Conservation (phyloP, 1,140 invertebrate genomes). For the Andricus grossulariae region DNA sequence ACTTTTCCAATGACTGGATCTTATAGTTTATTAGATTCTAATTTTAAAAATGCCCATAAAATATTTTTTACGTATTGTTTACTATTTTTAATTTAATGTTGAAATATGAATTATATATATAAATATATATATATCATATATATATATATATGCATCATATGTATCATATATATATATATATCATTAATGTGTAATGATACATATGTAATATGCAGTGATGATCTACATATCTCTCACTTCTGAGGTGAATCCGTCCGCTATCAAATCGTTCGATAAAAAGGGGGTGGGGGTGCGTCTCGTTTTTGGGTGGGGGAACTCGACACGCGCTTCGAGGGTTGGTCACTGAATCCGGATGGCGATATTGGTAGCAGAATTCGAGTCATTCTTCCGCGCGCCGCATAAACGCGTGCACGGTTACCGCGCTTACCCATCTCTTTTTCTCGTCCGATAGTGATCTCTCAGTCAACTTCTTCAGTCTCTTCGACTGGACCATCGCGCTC, state of each 20-base stretch:
- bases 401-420: not conserved
- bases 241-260: not conserved
- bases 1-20: too few species aligned
- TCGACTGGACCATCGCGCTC: not conserved
- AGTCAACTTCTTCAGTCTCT: not conserved
- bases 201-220: too few species aligned
- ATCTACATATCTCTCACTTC: too few species aligned
- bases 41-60: too few species aligned
- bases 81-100: too few species aligned
- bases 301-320: constrained; percentile 21
- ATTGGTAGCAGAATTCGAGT: not conserved
- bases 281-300: not conserved
- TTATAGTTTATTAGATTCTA: too few species aligned
- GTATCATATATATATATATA: too few species aligned
- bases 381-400: constrained; percentile 34
- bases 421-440: not conserved
- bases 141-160: too few species aligned
- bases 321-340: constrained; percentile 25
- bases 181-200: too few species aligned
- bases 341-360: not conserved
- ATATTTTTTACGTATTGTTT: too few species aligned
- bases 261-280: constrained; percentile 4
- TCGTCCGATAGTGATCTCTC: not conserved
- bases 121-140: too few species aligned
- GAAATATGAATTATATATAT: too few species aligned